Evolutionary conservation across 2,888 invertebrate species (phyloP), one percentile per base, ranked within the genome.

Genomic region (Andrena minutula): DNA sequence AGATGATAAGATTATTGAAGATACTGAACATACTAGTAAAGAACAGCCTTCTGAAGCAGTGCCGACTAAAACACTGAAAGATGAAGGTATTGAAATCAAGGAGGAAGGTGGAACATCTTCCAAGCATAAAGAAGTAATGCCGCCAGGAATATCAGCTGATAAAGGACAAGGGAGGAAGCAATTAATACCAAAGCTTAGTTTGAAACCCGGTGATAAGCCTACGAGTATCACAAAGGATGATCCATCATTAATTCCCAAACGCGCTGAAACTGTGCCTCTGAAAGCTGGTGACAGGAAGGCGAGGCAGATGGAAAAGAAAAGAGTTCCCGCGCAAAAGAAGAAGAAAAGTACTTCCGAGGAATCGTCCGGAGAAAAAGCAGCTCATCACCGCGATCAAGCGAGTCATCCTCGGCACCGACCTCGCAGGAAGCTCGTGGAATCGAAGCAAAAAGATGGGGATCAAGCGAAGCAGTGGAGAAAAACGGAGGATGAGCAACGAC

Each of bases 281-380:
- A 75, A 75, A 47, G 53, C 32, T 23, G 2, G 10, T 10, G 63
- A 51, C 1, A 84, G 30, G 20, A 75, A 30, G 10, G 28, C 0
- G 60, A 86, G 58, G 23, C 71, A 69, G 4, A 0, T 8, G 26
- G 84, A 79, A 0, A 79, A 58, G 64, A 26, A n/a, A 16, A 65
- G 58, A 8, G 3, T 26, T 2, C 49, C 56, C 8, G 4, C 30
- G 2, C 61, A 49, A 2, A 58, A 16, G 0, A 75, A 71, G 49
- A 84, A 77, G 8, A 83, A 78, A 32, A 75, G 47, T 28, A 41
- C 66, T 2, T 65, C 70, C 1, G 86, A 86, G 7, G 81, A 85
- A 47, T 77, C 72, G 0, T 61, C 75, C 2, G 77, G 84, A n/a
- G 83, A 79, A 2, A 86, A 66, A 32, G 47, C 53, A 4, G 0